Conservation (phyloP, 35 echinoderm and acorn worm genomes). For the Lytechinus pictus region DNA sequence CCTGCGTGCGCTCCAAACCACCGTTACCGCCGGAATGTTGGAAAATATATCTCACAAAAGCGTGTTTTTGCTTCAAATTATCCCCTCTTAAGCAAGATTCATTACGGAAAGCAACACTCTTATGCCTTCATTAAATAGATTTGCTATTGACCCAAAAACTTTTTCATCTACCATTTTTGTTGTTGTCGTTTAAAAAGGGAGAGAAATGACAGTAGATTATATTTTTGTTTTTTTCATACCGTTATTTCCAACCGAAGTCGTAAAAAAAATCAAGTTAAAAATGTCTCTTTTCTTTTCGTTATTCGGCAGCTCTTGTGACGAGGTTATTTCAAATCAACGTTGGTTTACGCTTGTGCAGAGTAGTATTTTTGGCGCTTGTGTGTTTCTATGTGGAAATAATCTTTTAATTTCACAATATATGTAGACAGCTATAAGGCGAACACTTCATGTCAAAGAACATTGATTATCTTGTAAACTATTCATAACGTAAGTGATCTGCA, state of each 20-base stretch:
- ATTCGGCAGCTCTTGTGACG: background rate
- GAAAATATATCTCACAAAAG: background rate
- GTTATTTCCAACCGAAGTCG: no score
- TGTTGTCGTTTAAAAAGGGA: background rate
- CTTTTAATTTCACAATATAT: no score
- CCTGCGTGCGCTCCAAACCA: background rate
- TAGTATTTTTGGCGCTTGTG: no score
- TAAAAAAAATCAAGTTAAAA: no score
- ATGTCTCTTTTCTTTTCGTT: background rate
- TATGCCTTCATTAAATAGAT: background rate
- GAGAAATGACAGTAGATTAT: background rate
- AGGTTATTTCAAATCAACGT: background rate
- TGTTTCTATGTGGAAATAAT: no score
- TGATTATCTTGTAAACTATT: no score
- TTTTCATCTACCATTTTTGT: background rate
- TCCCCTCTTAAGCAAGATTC: background rate
- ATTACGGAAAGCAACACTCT: background rate
- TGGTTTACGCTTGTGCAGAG: no score
- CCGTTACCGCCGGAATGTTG: background rate
- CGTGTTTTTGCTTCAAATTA: background rate
- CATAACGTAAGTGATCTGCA: no score
- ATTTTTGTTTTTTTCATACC: no score
- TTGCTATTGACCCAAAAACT: slow-evolving; percentile 1
- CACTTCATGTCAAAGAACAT: no score
- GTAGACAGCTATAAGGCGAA: no score